Conservation (phyloP, 2,888 invertebrate genomes). For the Plebejus anna region DNA sequence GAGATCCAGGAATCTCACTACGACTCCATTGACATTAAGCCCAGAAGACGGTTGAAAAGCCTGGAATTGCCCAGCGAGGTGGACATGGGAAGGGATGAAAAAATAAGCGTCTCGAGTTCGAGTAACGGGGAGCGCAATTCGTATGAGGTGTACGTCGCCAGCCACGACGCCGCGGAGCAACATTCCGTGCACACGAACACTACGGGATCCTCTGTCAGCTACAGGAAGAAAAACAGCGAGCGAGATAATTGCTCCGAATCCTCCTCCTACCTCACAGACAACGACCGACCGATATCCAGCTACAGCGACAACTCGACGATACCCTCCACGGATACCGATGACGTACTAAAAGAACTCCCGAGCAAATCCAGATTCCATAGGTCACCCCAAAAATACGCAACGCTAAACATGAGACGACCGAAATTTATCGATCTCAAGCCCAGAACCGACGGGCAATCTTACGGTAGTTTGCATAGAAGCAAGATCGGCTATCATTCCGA, state of each 20-base stretch:
- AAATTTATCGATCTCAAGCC: constrained; percentile 71
- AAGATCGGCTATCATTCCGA: constrained; percentile 74
- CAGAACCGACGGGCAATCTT: constrained; percentile 59
- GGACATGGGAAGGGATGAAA: constrained; percentile 56
- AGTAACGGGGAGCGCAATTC: constrained; percentile 67
- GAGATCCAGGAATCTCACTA: constrained; percentile 70
- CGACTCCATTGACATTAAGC: constrained; percentile 74
- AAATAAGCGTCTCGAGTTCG: constrained; percentile 56
- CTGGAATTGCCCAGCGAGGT: constrained; percentile 61
- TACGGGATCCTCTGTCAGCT: constrained; percentile 66
- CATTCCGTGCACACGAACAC: constrained; percentile 71
- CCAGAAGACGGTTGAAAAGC: constrained; percentile 69
- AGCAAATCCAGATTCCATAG: constrained; percentile 71
- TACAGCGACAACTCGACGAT: constrained; percentile 75
- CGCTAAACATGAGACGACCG: constrained; percentile 69
- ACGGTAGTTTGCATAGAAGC: constrained; percentile 66
- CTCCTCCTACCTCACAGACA: constrained; percentile 73
- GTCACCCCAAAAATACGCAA: constrained; percentile 75
- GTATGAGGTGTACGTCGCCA: constrained; percentile 60
- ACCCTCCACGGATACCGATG: constrained; percentile 74
- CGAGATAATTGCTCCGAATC: constrained; percentile 77
- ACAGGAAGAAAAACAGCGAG: constrained; percentile 71
- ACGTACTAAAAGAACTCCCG: constrained; percentile 71
- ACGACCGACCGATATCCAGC: constrained; percentile 74
- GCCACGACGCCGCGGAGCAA: constrained; percentile 66